Evolutionary conservation across 2,113 vertebrate species (phyloP), one percentile per base, ranked within the genome.

Genomic region (Nesospiza acunhae): DNA sequence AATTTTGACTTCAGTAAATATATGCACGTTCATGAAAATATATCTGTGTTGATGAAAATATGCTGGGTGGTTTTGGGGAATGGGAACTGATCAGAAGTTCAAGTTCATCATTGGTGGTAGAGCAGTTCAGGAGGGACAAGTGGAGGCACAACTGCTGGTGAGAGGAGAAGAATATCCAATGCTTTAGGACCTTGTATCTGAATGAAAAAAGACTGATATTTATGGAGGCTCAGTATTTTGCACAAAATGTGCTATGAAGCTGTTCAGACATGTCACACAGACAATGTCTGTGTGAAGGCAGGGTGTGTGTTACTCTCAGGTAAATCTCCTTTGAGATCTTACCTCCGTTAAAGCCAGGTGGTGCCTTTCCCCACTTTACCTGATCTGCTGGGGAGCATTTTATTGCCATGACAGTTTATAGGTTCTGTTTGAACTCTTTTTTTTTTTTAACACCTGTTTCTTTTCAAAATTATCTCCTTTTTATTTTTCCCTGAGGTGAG

Each of bases 191-290:
- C 19, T 89, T 82, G 56, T 69, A 33, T 87, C 42, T 49, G 53
- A 77, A 37, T 26, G 44, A 60, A 22, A 33, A 69, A 41, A 33
- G 10, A 73, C 35, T 69, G 56, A 44, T 9, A 62, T 58, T 84
- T 84, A 39, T 66, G 30, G 49, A 73, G 9, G 17, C 28, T 64
- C n/a, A 49, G 20, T 37, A 2, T 81, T 70, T 63, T 75, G 49
- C 20, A 68, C n/a, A 68, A 56, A 60, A 52, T 19, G 6, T 20
- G 3, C 55, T 64, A 1, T 0, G 1, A 62, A 60, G 19, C 33
- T 60, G 20, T 72, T 83, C 26, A 33, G 53, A 16, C 4, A 5
- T 73, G 60, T 47, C n/a, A n/a, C n/a, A n/a, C n/a, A n/a, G n/a
- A 0, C 4, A 78, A 44, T 12, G 18, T 44, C 72, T 67, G 33